Evolutionary conservation across 2,888 invertebrate genomes (phyloP), one percentile per base, ranked within the genome.

Genomic region (Ormyrus nitidulus): DNA sequence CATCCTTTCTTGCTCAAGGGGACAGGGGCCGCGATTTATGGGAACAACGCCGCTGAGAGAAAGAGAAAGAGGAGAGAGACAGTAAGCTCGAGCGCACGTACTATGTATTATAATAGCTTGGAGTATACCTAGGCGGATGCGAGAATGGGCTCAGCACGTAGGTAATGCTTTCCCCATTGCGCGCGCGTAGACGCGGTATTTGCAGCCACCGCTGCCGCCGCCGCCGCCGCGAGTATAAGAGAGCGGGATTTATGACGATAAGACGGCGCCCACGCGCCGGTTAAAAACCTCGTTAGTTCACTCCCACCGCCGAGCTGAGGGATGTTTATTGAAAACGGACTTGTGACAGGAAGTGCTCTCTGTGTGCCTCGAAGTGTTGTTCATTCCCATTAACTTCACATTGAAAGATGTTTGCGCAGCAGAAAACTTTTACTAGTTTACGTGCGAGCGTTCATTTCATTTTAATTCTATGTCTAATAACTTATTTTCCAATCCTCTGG

Each of bases 161-260:
- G 54, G 68, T 68, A 68, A 68, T 68, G 44, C 68, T 68, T 34
- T 68, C 68, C 54, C 51, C 68, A 68, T 68, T 68, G 68, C 44
- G 66, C 64, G 68, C 68, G 68, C 68, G 68, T 68, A 68, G 68
- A 68, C 68, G 68, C 54, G 68, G n/a, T 54, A 68, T 68, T 68
- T 53, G n/a, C 54, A 6, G 51, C 9, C 19, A 51, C 7, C 34
- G 19, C 19, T 1, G 19, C 19, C 7, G 19, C 19, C 19, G 19
- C 19, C 7, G 62, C 44, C 2, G 10, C 13, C 2, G 34, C 19
- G 46, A 65, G 65, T 51, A 51, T 51, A 51, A 51, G 51, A 49
- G 51, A 19, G 44, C 54, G 68, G 46, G 54, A 68, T 68, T 68
- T 68, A 68, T 54, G 68, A 68, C 61, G 61, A 61, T 61, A 61